Percentiles rank a stretch among this genome's conserved stretches.
Evolutionary conservation across 2,797 vertebrate species (phyloP).

Genomic region (Manis crassicaudata): DNA sequence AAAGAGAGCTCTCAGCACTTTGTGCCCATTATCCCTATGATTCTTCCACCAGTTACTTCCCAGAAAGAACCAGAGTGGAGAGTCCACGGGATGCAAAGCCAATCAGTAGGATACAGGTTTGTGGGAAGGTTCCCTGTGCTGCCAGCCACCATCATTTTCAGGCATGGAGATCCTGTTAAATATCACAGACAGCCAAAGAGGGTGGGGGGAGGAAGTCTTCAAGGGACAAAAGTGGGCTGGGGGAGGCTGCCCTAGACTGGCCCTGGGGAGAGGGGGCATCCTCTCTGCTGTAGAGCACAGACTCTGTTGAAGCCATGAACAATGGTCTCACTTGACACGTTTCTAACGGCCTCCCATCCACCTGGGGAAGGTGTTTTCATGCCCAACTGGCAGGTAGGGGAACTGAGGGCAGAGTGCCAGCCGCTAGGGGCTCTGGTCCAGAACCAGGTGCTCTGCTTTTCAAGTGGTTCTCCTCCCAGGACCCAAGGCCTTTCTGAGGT

Average conservation of each 20-base stretch:
- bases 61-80: not conserved
- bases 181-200: not conserved
- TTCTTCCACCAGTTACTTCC: not conserved
- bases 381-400: slow-evolving; percentile 38
- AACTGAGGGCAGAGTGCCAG: slow-evolving; percentile 2
- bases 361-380: not conserved
- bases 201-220: not conserved
- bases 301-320: not conserved
- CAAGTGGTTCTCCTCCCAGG: not conserved
- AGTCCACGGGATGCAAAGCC: not conserved
- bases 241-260: not conserved
- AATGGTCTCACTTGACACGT: not conserved
- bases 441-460: not conserved
- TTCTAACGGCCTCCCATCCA: slow-evolving; percentile 45
- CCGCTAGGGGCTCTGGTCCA: not conserved
- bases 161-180: not conserved
- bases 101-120: too few species aligned
- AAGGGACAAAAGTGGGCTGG: not conserved
- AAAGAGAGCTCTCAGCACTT: slow-evolving; percentile 38
- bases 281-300: not conserved
- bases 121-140: not conserved
- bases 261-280: not conserved
- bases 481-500: not conserved
- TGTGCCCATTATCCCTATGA: not conserved
- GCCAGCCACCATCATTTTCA: not conserved